These are phyloP conservation scores for Archips xylosteana DNA, from an alignment of 2,888 invertebrate genomes.

Conservation along the genomic window DNA sequence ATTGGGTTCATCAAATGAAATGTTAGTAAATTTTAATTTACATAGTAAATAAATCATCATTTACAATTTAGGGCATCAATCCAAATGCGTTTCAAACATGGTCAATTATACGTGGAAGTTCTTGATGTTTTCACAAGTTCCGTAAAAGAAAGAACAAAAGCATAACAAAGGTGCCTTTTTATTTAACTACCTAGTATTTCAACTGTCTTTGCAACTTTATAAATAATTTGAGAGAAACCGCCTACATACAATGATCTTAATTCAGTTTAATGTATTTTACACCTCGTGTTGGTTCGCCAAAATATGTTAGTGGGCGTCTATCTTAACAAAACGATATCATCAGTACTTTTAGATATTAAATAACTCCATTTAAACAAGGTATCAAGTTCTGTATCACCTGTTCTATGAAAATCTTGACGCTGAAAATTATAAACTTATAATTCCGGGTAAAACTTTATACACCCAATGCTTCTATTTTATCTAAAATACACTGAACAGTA, in stretches of 20 bases:
- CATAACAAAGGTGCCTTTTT: background rate
- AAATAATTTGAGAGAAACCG: background rate
- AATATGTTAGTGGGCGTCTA: background rate
- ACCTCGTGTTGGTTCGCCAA: background rate
- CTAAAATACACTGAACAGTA: conserved; percentile 36
- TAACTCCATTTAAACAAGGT: background rate
- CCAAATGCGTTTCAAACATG: background rate
- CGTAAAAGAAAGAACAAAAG: background rate
- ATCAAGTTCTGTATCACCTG: conserved; percentile 5
- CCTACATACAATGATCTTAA: background rate
- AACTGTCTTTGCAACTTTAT: background rate
- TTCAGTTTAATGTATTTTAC: background rate
- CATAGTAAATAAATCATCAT: too few species aligned
- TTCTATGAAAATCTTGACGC: conserved; percentile 17
- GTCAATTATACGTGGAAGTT: too few species aligned
- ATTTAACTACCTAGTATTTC: background rate
- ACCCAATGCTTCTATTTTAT: conserved; percentile 22
- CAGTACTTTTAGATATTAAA: background rate
- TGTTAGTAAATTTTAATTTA: too few species aligned
- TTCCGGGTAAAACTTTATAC: conserved; percentile 20
- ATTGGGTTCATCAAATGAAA: too few species aligned
- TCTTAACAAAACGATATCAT: background rate
- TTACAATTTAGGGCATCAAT: too few species aligned
- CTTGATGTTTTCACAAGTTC: background rate
- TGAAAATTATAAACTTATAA: conserved; percentile 31